These are phyloP conservation scores for Ommatoiulus sabulosus DNA, from an alignment of 2,888 invertebrate species.

Conservation along the genomic window DNA sequence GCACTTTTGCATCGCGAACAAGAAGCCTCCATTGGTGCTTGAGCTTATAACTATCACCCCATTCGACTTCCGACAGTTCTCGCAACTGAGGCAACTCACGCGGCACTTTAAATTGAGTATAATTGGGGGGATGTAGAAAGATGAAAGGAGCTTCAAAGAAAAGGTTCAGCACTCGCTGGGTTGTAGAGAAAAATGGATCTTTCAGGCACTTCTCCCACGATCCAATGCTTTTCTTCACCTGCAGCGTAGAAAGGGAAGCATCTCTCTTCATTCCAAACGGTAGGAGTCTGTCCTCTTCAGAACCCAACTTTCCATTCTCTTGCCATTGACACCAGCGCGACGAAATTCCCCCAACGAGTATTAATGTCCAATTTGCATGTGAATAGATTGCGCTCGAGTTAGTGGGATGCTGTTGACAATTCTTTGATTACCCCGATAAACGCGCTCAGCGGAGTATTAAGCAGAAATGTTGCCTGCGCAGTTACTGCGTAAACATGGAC, in stretches of 20 bases:
- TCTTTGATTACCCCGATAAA: constrained; percentile 4
- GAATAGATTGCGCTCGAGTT: constrained; percentile 28
- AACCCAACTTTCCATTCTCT: not conserved
- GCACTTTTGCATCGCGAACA: too few species aligned
- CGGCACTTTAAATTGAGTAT: too few species aligned
- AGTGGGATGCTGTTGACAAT: not conserved
- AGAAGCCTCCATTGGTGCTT: too few species aligned
- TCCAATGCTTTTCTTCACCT: too few species aligned
- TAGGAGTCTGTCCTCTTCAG: not conserved
- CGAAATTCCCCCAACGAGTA: not conserved
- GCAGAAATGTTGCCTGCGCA: not conserved
- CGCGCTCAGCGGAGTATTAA: constrained; percentile 24
- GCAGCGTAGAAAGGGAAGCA: too few species aligned
- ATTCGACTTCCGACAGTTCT: too few species aligned
- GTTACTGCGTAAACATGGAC: not conserved
- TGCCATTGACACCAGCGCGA: not conserved
- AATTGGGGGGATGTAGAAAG: too few species aligned
- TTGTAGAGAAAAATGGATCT: not conserved
- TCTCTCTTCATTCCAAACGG: too few species aligned
- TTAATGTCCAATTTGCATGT: constrained; percentile 5
- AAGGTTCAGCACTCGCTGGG: not conserved
- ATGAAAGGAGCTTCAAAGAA: too few species aligned
- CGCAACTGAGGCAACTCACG: too few species aligned
- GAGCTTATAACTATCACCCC: too few species aligned
- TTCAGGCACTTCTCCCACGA: too few species aligned